phyloP scores from a whole-genome alignment of 2,888 invertebrate species.

The Chalcis sispes region DNA sequence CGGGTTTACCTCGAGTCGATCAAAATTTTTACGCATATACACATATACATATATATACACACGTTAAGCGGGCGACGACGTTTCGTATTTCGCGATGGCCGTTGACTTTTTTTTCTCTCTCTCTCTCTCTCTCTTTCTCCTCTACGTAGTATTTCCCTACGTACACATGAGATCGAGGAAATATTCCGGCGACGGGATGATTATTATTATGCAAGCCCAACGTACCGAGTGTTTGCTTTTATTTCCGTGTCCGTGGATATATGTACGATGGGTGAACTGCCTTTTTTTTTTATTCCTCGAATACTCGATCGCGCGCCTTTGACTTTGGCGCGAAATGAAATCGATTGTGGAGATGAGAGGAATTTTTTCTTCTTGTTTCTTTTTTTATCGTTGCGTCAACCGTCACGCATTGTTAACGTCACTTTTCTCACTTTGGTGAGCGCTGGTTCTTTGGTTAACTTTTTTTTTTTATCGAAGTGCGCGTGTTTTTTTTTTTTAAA shows the following conservation, averaged over 20 bases:
- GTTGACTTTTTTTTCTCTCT: constrained; percentile 10
- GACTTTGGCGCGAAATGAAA: no score
- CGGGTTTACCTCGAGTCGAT: no score
- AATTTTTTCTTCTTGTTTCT: background rate
- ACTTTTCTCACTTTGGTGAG: constrained; percentile 46
- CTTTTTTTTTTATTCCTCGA: no score
- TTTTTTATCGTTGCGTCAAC: constrained; percentile 47
- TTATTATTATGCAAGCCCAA: constrained; percentile 31
- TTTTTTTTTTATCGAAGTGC: background rate
- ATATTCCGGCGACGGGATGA: constrained; percentile 12
- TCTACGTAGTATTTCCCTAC: no score
- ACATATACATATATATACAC: no score
- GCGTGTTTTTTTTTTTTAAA: no score
- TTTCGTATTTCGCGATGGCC: constrained; percentile 34
- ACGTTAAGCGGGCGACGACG: constrained; percentile 10
- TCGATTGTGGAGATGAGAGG: no score
- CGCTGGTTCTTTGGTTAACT: background rate
- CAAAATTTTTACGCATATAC: no score
- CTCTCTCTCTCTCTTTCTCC: background rate
- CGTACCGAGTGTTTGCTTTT: constrained; percentile 4
- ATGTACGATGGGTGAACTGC: no score
- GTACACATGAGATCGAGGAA: background rate
- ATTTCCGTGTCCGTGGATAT: no score
- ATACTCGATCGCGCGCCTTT: no score
- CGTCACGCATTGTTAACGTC: constrained; percentile 62